phyloP scores from a whole-genome alignment of 2,888 invertebrate species.

The Ethmia dodecea region DNA sequence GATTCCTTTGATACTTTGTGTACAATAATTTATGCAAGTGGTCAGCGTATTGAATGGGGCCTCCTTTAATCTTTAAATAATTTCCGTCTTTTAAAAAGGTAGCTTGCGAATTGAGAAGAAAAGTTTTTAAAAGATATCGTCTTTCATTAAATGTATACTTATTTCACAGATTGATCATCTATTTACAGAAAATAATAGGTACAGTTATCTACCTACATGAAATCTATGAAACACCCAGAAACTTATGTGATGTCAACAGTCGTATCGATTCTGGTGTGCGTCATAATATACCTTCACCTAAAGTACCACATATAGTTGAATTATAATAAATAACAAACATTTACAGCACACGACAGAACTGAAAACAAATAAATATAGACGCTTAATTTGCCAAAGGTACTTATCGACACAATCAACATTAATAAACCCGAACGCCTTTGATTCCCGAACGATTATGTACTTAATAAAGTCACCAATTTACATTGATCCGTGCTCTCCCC shows the following conservation, averaged over 20 bases:
- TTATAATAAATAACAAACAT: too few relatives aligned
- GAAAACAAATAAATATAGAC: conserved; percentile 37
- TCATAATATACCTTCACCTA: too few relatives aligned
- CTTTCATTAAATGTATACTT: conserved; percentile 4
- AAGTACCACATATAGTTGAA: too few relatives aligned
- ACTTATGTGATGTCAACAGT: too few relatives aligned
- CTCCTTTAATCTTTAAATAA: conserved; percentile 57
- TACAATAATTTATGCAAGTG: conserved; percentile 73
- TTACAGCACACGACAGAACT: neutral
- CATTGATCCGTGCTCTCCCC: conserved; percentile 28
- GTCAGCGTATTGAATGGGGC: conserved; percentile 54
- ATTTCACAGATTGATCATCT: too few relatives aligned
- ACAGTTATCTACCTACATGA: too few relatives aligned
- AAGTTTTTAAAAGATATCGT: conserved; percentile 6
- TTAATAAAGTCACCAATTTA: conserved; percentile 54
- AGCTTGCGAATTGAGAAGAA: conserved; percentile 20
- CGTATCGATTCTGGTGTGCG: too few relatives aligned
- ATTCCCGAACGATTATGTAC: conserved; percentile 57
- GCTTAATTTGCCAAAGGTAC: conserved; percentile 50
- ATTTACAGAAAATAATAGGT: too few relatives aligned
- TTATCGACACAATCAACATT: conserved; percentile 51
- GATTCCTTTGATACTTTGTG: conserved; percentile 51
- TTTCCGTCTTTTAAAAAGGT: conserved; percentile 30
- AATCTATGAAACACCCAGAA: too few relatives aligned
- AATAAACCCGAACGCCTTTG: conserved; percentile 51